phyloP scores from a whole-genome alignment of 2,797 vertebrate species.

The Amblyopsis hoosieri region DNA sequence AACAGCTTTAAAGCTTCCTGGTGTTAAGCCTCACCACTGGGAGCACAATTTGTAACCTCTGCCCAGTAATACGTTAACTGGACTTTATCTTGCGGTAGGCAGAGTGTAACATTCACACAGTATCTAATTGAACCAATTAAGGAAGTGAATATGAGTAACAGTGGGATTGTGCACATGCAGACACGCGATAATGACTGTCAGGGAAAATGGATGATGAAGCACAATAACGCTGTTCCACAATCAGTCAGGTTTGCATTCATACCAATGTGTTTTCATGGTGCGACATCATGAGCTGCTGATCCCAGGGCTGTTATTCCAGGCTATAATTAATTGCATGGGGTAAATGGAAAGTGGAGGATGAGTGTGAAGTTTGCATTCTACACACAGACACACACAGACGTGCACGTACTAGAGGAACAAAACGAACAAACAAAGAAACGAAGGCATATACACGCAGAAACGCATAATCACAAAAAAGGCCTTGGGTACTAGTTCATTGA shows the following conservation, averaged over 20 bases:
- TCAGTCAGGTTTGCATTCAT: slow-evolving; percentile 40
- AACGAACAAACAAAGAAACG: slow-evolving; percentile 37
- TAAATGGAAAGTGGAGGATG: slow-evolving; percentile 67
- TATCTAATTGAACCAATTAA: slow-evolving; percentile 79
- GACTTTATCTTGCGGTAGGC: slow-evolving; percentile 72
- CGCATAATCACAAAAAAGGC: slow-evolving; percentile 45
- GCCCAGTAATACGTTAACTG: slow-evolving; percentile 70
- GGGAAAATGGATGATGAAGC: slow-evolving; percentile 53
- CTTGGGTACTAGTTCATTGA: slow-evolving; percentile 54
- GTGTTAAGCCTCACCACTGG: slow-evolving; percentile 63
- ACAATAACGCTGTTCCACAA: slow-evolving; percentile 24
- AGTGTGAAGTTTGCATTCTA: slow-evolving; percentile 53
- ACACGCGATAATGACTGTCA: slow-evolving; percentile 58
- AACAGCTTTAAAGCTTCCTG: slow-evolving; percentile 70
- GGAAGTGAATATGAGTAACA: slow-evolving; percentile 72
- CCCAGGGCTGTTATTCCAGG: slow-evolving; percentile 51
- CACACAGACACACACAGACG: slow-evolving; percentile 23
- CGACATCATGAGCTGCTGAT: slow-evolving; percentile 51
- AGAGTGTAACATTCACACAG: slow-evolving; percentile 73
- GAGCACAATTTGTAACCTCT: slow-evolving; percentile 75
- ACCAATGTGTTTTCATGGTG: slow-evolving; percentile 51
- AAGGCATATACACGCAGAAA: slow-evolving; percentile 36
- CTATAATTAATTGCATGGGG: slow-evolving; percentile 62
- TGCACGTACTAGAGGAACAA: slow-evolving; percentile 44
- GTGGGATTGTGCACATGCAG: slow-evolving; percentile 48